Evolutionary conservation across 2,888 invertebrate genomes (phyloP).

Genomic region (Protophormia terraenovae): DNA sequence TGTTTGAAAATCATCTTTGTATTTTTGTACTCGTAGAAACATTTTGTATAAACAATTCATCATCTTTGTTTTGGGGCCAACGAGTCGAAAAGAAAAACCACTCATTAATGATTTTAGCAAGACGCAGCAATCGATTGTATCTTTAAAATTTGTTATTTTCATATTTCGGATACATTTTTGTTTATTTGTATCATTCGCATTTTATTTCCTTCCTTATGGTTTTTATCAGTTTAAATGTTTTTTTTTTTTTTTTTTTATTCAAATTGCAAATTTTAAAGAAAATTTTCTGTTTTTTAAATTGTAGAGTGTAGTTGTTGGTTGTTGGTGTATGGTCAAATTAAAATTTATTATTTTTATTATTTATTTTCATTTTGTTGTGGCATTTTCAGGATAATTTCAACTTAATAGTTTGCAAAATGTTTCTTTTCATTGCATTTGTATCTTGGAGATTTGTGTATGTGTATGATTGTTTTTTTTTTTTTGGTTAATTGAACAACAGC

Average conservation of each 20-base stretch:
- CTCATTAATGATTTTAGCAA: slow-evolving; percentile 42
- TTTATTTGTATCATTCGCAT: slow-evolving; percentile 28
- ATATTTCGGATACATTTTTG: slow-evolving; percentile 25
- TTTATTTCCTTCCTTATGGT: slow-evolving; percentile 43
- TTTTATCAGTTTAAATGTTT: slow-evolving; percentile 8
- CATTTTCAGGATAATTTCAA: slow-evolving; percentile 41
- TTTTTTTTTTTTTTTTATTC: background rate
- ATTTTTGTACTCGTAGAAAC: background rate
- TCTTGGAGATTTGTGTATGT: background rate
- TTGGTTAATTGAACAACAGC: slow-evolving; percentile 58
- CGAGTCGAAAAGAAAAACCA: background rate
- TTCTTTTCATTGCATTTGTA: slow-evolving; percentile 8
- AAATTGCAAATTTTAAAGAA: slow-evolving; percentile 17
- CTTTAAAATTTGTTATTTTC: slow-evolving; percentile 8
- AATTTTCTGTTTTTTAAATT: slow-evolving; percentile 1
- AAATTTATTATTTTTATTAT: slow-evolving; percentile 55
- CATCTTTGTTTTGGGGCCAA: slow-evolving; percentile 6
- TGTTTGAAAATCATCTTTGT: background rate
- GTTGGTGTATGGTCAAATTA: slow-evolving; percentile 23
- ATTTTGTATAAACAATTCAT: slow-evolving; percentile 50
- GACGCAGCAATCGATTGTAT: slow-evolving; percentile 14
- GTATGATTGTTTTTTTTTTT: slow-evolving; percentile 2
- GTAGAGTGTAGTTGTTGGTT: background rate
- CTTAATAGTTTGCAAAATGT: slow-evolving; percentile 42
- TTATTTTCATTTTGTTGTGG: background rate